Percentiles rank a stretch among this genome's conserved stretches.
phyloP scores from a whole-genome alignment of 2,113 vertebrate species.

The Garra rufa region DNA sequence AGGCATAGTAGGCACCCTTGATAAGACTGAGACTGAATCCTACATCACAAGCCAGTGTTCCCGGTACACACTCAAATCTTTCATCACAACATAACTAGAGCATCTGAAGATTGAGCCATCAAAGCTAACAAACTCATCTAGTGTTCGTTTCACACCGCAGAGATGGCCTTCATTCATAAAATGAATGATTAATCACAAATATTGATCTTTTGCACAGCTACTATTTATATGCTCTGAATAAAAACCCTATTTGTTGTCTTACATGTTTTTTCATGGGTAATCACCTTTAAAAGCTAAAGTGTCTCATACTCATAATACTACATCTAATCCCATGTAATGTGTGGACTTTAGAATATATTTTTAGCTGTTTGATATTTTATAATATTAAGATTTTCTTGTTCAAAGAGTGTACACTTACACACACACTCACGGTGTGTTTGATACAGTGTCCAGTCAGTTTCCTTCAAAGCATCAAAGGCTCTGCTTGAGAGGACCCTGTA shows the following conservation, averaged over 20 bases:
- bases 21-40: slow-evolving; percentile 43
- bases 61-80: slow-evolving; percentile 33
- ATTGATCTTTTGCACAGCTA: not conserved
- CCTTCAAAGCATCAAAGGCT: slow-evolving; percentile 48
- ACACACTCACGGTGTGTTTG: not conserved
- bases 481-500: slow-evolving; percentile 25
- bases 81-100: slow-evolving; percentile 38
- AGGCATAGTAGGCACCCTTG: slow-evolving; percentile 43
- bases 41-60: slow-evolving; percentile 32
- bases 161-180: not conserved
- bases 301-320: too few species aligned
- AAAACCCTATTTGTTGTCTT: not conserved
- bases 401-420: not conserved
- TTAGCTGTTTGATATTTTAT: not conserved
- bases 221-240: not conserved
- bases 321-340: not conserved
- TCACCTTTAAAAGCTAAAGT: not conserved
- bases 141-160: not conserved
- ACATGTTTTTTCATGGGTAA: not conserved
- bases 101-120: slow-evolving; percentile 45
- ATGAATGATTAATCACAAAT: not conserved
- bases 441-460: slow-evolving; percentile 47
- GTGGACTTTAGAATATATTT: not conserved
- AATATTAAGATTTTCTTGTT: not conserved
- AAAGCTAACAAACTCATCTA: slow-evolving; percentile 21